A percentile compares a stretch with the other conserved stretches of the same genome.
These are phyloP conservation scores for Lagopus muta DNA, from an alignment of 2,113 vertebrate genomes.

Conservation along the genomic window DNA sequence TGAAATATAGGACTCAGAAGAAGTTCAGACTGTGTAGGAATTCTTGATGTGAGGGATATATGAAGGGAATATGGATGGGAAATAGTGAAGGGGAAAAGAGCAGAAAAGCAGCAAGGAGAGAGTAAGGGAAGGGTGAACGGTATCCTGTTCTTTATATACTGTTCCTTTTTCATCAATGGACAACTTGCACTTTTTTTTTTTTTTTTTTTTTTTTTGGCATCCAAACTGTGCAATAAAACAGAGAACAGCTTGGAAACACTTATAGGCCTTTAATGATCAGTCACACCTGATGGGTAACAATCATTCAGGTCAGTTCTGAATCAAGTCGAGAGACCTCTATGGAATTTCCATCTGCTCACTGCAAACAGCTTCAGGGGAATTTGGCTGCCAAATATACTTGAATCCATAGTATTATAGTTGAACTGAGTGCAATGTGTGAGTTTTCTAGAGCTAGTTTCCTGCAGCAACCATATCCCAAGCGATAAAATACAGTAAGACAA, in stretches of 20 bases:
- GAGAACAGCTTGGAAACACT: constrained; percentile 22
- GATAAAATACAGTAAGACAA: neutral
- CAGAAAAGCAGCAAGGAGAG: neutral
- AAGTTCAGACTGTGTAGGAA: neutral
- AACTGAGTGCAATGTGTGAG: neutral
- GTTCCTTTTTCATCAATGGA: neutral
- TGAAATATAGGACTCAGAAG: constrained; percentile 4
- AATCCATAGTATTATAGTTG: neutral
- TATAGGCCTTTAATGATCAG: constrained; percentile 25
- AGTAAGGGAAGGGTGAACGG: neutral
- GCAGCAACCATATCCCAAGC: neutral
- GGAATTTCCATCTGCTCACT: constrained; percentile 29
- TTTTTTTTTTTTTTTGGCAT: neutral
- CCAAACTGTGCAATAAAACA: neutral
- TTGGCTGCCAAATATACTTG: neutral
- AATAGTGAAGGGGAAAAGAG: neutral
- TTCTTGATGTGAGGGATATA: neutral
- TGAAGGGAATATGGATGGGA: neutral
- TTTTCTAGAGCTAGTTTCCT: neutral
- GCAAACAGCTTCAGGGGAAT: neutral
- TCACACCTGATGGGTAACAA: constrained; percentile 44
- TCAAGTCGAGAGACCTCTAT: neutral
- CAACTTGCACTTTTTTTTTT: neutral
- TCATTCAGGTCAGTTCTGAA: constrained; percentile 32
- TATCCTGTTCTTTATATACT: neutral